A percentile compares a stretch with the other conserved stretches of the same genome.
Conservation (phyloP, 2,797 vertebrate species). For the Sus cebifrons region DNA sequence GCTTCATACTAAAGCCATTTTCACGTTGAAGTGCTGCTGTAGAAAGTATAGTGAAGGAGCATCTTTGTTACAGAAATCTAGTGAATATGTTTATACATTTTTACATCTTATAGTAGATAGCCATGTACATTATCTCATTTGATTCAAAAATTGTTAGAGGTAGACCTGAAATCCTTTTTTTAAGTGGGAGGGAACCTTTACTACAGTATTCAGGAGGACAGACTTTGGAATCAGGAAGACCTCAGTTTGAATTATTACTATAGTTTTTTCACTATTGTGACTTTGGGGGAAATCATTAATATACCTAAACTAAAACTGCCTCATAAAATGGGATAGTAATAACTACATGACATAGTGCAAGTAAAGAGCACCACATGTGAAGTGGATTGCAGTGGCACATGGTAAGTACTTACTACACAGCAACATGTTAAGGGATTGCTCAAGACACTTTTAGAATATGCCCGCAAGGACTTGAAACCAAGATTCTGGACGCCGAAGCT, state of each 20-base stretch:
- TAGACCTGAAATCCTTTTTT: neutral
- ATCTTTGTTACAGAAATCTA: constrained; percentile 54
- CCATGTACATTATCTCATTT: neutral
- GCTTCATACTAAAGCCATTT: constrained; percentile 39
- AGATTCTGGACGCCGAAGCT: neutral
- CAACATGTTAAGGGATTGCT: constrained; percentile 35
- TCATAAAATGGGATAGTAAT: constrained; percentile 11
- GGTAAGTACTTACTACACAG: constrained; percentile 42
- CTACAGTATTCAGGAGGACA: neutral
- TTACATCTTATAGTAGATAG: constrained; percentile 14
- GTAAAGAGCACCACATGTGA: neutral
- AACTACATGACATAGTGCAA: neutral
- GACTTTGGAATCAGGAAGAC: neutral
- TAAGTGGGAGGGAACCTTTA: neutral
- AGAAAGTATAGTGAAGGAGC: neutral
- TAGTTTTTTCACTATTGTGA: neutral
- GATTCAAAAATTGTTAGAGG: neutral
- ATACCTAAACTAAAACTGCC: constrained; percentile 40
- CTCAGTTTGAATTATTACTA: constrained; percentile 59
- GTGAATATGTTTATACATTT: neutral
- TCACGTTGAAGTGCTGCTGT: neutral
- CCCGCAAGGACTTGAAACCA: constrained; percentile 3
- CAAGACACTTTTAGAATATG: constrained; percentile 11
- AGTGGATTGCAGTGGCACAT: constrained; percentile 15
- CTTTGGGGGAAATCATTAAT: constrained; percentile 44